A percentile compares a stretch with the other conserved stretches of the same genome.
phyloP scores from a whole-genome alignment of 2,113 vertebrate genomes.

The Lutjanus erythropterus region DNA sequence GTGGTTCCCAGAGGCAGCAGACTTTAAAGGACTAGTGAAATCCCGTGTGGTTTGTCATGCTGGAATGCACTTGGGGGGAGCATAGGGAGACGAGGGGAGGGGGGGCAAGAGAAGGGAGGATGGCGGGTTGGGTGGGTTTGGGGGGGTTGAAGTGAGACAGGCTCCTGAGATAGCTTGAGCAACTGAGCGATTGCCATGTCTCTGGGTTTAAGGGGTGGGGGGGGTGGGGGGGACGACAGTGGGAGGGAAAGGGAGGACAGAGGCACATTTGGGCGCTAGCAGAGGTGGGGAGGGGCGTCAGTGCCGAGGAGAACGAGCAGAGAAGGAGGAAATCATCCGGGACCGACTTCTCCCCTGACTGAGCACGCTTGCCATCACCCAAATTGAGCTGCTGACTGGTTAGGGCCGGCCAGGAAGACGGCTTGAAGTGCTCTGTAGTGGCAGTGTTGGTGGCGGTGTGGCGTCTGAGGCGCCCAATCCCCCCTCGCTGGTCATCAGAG shows the following conservation, averaged over 20 bases:
- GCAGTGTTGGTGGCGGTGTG: constrained; percentile 32
- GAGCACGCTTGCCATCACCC: constrained; percentile 76
- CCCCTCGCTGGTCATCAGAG: constrained; percentile 73
- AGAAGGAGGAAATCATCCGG: constrained; percentile 79
- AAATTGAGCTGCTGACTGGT: constrained; percentile 79
- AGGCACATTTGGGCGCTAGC: constrained; percentile 61
- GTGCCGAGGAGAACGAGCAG: constrained; percentile 52
- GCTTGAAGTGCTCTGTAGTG: constrained; percentile 53
- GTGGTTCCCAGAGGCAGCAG: constrained; percentile 83
- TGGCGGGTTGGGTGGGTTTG: constrained; percentile 6
- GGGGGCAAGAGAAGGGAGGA: constrained; percentile 30
- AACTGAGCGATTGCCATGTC: constrained; percentile 77
- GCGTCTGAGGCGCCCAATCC: constrained; percentile 55
- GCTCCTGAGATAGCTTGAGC: constrained; percentile 78
- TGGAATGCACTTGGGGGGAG: constrained; percentile 76
- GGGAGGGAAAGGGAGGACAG: constrained; percentile 48
- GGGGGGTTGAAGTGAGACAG: constrained; percentile 65
- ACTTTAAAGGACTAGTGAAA: constrained; percentile 85
- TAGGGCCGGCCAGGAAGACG: constrained; percentile 58
- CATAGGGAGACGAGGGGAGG: constrained; percentile 8
- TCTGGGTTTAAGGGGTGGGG: constrained; percentile 60
- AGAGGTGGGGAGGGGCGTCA: constrained; percentile 61
- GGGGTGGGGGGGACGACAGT: not conserved
- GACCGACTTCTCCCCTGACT: constrained; percentile 77
- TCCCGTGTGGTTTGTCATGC: constrained; percentile 86